phyloP scores from a whole-genome alignment of 1,140 invertebrate genomes.

The Telenomus remus region DNA sequence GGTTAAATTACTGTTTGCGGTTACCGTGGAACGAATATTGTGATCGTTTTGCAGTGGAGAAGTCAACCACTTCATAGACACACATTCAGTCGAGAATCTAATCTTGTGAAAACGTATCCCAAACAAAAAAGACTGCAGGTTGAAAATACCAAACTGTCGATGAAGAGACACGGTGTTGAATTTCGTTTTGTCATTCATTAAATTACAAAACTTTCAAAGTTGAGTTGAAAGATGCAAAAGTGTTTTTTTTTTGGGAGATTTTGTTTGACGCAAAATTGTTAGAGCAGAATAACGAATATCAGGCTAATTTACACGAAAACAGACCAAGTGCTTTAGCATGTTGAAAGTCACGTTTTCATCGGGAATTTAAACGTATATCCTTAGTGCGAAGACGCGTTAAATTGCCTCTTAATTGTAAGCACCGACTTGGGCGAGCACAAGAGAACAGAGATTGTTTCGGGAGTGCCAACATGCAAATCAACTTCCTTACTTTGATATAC shows the following conservation, averaged over 20 bases:
- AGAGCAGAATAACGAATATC: slow-evolving; percentile 12
- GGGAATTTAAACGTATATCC: slow-evolving; percentile 38
- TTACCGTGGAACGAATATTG: slow-evolving; percentile 35
- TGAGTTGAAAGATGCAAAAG: slow-evolving; percentile 4
- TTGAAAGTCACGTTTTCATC: slow-evolving; percentile 50
- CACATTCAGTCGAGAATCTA: slow-evolving; percentile 26
- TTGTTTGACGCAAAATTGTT: background rate
- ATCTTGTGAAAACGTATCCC: slow-evolving; percentile 63
- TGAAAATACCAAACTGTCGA: slow-evolving; percentile 32
- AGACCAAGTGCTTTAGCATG: slow-evolving; percentile 32
- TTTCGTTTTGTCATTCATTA: slow-evolving; percentile 3
- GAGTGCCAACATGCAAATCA: slow-evolving; percentile 49
- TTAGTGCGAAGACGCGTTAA: slow-evolving; percentile 61
- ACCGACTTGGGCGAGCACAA: slow-evolving; percentile 28
- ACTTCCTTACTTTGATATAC: slow-evolving; percentile 36
- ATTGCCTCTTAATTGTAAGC: slow-evolving; percentile 67
- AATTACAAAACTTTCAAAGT: slow-evolving; percentile 8
- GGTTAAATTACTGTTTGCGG: slow-evolving; percentile 36
- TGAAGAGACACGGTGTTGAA: slow-evolving; percentile 18
- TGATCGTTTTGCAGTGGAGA: slow-evolving; percentile 12
- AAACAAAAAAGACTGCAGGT: slow-evolving; percentile 48
- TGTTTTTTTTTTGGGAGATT: too few relatives aligned
- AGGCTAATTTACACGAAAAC: slow-evolving; percentile 37
- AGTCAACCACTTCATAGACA: slow-evolving; percentile 25
- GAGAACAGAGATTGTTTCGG: slow-evolving; percentile 51